Evolutionary conservation across 2,888 invertebrate species (phyloP), one percentile per base, ranked within the genome.

Genomic region (Eristalis pertinax): DNA sequence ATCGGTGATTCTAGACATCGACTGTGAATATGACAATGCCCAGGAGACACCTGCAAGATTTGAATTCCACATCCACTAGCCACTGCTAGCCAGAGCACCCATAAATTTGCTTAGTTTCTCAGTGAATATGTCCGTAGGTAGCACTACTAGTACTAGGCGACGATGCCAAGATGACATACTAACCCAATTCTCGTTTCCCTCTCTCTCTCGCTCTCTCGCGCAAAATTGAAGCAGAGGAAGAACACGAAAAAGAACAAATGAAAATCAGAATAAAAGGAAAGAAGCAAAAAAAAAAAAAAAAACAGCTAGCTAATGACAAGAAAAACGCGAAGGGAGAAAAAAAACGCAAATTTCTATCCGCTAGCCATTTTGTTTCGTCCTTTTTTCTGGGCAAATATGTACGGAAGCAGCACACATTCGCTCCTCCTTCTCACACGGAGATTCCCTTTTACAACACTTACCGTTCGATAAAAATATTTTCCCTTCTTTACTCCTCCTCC

Each of bases 141-240:
- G 29, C 24, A 13, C 13, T 19, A n/a, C 41, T 4, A 70, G 15
- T 58, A 58, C n/a, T 11, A 58, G 64, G 64, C 63, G 68, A 82
- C 78, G 79, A 84, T 87, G 84, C 87, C 87, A 87, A 84, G 84
- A 87, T 87, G 87, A 87, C 87, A 87, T 80, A 87, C 87, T 87
- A 87, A 87, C 87, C 87, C 62, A 86, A 84, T 84, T 84, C 79
- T 72, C 86, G 74, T 69, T 64, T 76, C 70, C 22, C 78, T 75
- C 87, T 79, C 38, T 38, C 13, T 58, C 65, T 62, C 83, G 83
- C 83, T 64, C 75, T 67, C 83, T 64, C 75, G 63, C 32, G 8
- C 63, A 26, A 64, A 41, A 77, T 32, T 75, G 56, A 75, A 87
- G 32, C 15, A 26, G 29, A 72, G 68, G 50, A 78, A 56, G 73